Conservation (phyloP, 2,888 invertebrate species). For the Meliscaeva auricollis region DNA sequence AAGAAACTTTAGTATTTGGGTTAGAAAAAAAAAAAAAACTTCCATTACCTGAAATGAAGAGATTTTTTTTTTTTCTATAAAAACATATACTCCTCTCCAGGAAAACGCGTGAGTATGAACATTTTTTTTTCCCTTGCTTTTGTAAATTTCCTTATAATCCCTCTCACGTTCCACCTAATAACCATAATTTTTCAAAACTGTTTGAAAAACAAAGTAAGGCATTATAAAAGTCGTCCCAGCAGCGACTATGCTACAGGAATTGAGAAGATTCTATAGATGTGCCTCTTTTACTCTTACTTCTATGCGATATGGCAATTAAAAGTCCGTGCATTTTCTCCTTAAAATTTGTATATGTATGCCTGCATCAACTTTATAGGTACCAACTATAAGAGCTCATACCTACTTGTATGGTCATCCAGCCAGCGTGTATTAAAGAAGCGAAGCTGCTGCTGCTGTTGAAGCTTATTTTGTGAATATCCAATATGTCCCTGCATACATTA, state of each 20-base stretch:
- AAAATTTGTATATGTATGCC: not conserved
- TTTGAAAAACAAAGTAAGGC: conserved; percentile 54
- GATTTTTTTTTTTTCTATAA: not conserved
- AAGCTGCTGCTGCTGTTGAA: conserved; percentile 22
- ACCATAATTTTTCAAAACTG: conserved; percentile 49
- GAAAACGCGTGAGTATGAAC: not conserved
- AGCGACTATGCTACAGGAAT: not conserved
- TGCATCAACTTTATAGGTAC: too few relatives aligned
- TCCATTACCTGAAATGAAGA: conserved; percentile 45
- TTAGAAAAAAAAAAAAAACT: conserved; percentile 53
- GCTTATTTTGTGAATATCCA: conserved; percentile 17
- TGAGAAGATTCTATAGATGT: not conserved
- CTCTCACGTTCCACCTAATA: conserved; percentile 42
- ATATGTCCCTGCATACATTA: conserved; percentile 56
- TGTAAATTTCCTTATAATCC: conserved; percentile 31
- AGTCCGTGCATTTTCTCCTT: conserved; percentile 40
- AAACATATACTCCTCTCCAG: not conserved
- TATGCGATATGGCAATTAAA: conserved; percentile 45
- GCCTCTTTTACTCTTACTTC: not conserved
- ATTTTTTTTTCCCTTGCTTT: too few relatives aligned
- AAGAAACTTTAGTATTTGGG: conserved; percentile 45
- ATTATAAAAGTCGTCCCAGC: not conserved
- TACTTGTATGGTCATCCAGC: not conserved
- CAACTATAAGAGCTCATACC: too few relatives aligned
- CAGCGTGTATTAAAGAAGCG: conserved; percentile 21